Evolutionary conservation across 2,113 vertebrate genomes (phyloP).

Genomic region (Crotalus horridus): DNA sequence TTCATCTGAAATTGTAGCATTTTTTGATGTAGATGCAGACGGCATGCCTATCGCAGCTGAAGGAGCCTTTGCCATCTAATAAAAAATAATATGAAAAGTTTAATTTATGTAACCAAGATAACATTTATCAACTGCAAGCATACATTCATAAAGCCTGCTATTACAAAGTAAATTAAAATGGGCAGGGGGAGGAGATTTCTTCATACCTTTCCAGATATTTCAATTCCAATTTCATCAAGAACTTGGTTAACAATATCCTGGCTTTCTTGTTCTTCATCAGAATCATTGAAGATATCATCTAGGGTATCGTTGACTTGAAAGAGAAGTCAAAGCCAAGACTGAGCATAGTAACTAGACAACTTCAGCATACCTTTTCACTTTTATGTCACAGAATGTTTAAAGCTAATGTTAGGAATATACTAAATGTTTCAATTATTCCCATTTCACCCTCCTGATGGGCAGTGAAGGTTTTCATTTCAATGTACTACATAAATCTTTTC

Average conservation of each 20-base stretch:
- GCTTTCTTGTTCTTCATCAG: conserved; percentile 96
- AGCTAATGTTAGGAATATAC: background rate
- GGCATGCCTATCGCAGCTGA: conserved; percentile 85
- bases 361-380: background rate
- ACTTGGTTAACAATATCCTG: conserved; percentile 97
- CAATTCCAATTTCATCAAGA: conserved; percentile 96
- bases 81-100: conserved; percentile 8
- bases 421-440: background rate
- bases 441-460: background rate
- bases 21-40: conserved; percentile 78
- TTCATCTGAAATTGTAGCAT: conserved; percentile 86
- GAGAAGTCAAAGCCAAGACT: background rate
- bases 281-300: conserved; percentile 95
- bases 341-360: background rate
- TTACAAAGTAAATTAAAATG: background rate
- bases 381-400: background rate
- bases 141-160: background rate
- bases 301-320: conserved; percentile 87
- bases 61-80: conserved; percentile 92
- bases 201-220: conserved; percentile 93
- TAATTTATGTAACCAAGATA: conserved; percentile 22
- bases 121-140: background rate
- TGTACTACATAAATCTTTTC: background rate
- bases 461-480: background rate
- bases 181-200: background rate